Percentiles rank a stretch among this genome's conserved stretches.
phyloP scores from a whole-genome alignment of 2,797 vertebrate species.

The Loriculus beryllinus region DNA sequence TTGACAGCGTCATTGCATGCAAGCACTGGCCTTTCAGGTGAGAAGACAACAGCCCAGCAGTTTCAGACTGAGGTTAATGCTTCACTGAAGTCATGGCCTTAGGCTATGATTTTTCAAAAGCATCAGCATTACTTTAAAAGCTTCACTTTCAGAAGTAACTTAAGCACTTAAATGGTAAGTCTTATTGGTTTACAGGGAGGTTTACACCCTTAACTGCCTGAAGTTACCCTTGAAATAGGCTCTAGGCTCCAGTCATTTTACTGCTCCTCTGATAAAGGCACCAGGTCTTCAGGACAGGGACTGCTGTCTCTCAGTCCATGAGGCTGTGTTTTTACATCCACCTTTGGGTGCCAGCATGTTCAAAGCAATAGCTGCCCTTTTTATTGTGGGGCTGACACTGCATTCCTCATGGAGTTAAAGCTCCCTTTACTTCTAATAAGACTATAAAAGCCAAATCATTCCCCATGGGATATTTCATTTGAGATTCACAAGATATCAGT shows the following conservation, averaged over 20 bases:
- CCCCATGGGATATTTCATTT: neutral
- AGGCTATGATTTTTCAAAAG: slow-evolving; percentile 3
- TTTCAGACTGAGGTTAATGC: neutral
- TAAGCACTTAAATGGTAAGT: neutral
- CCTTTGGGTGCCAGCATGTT: neutral
- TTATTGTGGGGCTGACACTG: neutral
- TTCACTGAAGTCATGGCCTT: neutral
- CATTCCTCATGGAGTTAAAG: neutral
- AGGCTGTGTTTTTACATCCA: neutral
- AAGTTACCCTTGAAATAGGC: neutral
- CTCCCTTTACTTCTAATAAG: neutral
- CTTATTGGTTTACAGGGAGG: neutral
- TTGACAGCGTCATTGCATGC: neutral
- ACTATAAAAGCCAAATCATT: neutral
- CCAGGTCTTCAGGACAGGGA: neutral
- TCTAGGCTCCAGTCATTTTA: neutral
- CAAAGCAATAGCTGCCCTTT: neutral
- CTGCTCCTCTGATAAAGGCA: neutral
- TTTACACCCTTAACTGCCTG: neutral
- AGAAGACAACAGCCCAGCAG: neutral
- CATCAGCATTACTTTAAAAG: neutral
- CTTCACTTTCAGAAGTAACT: slow-evolving; percentile 36
- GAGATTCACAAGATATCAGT: neutral
- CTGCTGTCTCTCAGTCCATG: neutral
- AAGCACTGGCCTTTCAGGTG: neutral